Base-by-base conservation (phyloP, 2,797 vertebrate species). In the Sphenodon punctatus region DNA sequence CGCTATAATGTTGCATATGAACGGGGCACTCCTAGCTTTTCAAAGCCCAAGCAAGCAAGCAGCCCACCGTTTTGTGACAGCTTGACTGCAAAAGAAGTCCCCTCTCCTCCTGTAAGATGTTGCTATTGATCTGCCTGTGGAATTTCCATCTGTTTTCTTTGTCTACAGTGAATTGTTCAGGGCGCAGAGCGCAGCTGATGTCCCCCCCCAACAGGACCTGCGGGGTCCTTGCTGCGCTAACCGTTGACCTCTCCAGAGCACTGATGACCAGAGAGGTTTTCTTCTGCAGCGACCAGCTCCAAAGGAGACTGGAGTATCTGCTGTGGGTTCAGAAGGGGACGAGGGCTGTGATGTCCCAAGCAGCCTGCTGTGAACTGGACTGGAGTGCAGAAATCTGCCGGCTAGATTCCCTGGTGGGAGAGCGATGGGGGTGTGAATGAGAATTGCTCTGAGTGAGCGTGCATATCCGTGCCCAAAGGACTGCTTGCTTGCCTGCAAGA, bases 1-100 rank as follows among this genome's bases (percentile, higher is more conserved):
- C 19, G 0, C 27, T 0, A 43, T 9, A 20, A 6, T 0, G 11
- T 0, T 14, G 22, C 13, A 67, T 13, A 6, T 0, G 25, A 68
- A 32, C 68, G 3, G 12, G 22, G 22, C 22, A 30, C 19, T 36
- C 30, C 23, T 30, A 39, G 67, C 19, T 78, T 0, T 0, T 46
- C 8, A 71, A 53, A 53, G 16, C 75, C 23, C 25, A 19, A 14
- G 7, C 22, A 0, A 36, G 23, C 55, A 58, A 8, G 46, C 0
- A 4, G 39, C n/a, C 27, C 65, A 61, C 34, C 42, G 46, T n/a
- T n/a, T 12, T 22, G 55, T 58, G 55, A 34, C 55, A 58, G 22
- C 2, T 23, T 19, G 71, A 39, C 72, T 43, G 19, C 1, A 0
- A 56, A 32, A 34, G 10, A 0, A 0, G 3, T 36, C 13, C 51